Percentiles rank a stretch among this genome's conserved stretches.
Conservation (phyloP, 1,140 invertebrate species). For the Drosophila biarmipes region DNA sequence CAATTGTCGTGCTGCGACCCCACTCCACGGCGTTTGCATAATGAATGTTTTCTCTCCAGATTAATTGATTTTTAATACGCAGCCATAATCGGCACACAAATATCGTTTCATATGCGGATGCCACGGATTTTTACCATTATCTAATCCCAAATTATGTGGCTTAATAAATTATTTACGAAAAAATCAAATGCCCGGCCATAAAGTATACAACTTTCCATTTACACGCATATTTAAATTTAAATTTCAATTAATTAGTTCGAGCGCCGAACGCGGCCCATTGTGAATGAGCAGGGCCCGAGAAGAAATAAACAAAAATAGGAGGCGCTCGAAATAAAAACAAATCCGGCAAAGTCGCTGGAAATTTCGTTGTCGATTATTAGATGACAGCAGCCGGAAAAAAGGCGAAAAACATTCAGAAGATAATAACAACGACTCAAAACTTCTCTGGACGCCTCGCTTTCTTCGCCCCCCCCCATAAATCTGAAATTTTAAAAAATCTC, state of each 20-base stretch:
- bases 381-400: slow-evolving; percentile 4
- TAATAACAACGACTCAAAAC: slow-evolving; percentile 25
- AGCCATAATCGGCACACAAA: slow-evolving; percentile 17
- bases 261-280: slow-evolving; percentile 33
- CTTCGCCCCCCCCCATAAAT: slow-evolving; percentile 40
- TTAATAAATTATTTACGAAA: slow-evolving; percentile 55
- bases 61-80: slow-evolving; percentile 63
- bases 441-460: slow-evolving; percentile 34
- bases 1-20: slow-evolving; percentile 17
- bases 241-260: slow-evolving; percentile 56
- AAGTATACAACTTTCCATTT: slow-evolving; percentile 53
- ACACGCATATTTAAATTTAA: slow-evolving; percentile 52
- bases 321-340: slow-evolving; percentile 6
- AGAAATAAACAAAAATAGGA: slow-evolving; percentile 11
- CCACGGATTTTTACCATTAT: slow-evolving; percentile 26
- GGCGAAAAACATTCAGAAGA: neutral
- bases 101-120: slow-evolving; percentile 9
- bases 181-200: slow-evolving; percentile 12
- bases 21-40: slow-evolving; percentile 39
- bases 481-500: slow-evolving; percentile 48
- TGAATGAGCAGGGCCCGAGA: slow-evolving; percentile 28
- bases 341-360: slow-evolving; percentile 9
- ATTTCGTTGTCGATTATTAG: slow-evolving; percentile 38
- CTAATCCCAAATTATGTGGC: slow-evolving; percentile 60
- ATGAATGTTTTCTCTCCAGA: slow-evolving; percentile 46